Evolutionary conservation across 2,797 vertebrate genomes (phyloP).

Genomic region (Bradypodion pumilum): DNA sequence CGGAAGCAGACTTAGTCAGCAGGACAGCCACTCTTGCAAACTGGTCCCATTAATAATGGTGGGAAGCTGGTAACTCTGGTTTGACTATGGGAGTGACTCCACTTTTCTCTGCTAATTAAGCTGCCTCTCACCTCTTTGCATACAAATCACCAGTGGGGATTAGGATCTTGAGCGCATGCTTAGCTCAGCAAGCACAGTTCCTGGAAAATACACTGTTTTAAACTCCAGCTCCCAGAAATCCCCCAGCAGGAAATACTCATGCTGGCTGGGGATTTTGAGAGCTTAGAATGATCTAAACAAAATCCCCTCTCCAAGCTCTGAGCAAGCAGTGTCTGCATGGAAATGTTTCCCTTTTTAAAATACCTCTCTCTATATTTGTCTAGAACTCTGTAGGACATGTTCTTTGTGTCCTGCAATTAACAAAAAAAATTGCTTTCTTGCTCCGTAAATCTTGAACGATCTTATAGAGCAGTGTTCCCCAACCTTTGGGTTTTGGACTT

Average conservation of each 20-base stretch:
- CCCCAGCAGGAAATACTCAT: too few relatives aligned
- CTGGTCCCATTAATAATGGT: not conserved
- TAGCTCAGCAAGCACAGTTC: not conserved
- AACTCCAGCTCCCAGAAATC: too few relatives aligned
- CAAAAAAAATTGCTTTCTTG: not conserved
- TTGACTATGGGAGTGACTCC: constrained; percentile 39
- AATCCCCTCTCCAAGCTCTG: too few relatives aligned
- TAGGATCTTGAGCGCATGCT: constrained; percentile 13
- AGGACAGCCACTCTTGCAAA: constrained; percentile 3
- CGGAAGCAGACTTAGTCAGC: constrained; percentile 41
- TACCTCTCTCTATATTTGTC: not conserved
- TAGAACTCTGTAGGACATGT: not conserved
- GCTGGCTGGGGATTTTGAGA: too few relatives aligned
- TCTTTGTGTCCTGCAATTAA: accelerated
- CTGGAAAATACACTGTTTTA: too few relatives aligned
- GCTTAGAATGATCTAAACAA: too few relatives aligned
- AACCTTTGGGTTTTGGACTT: too few relatives aligned
- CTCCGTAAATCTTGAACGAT: not conserved
- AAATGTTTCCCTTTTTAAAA: not conserved
- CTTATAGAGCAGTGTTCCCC: too few relatives aligned
- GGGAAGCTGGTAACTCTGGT: constrained; percentile 51
- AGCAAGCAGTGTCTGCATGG: constrained; percentile 19
- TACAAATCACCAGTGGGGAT: constrained; percentile 5
- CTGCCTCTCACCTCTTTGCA: constrained; percentile 6
- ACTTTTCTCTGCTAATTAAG: constrained; percentile 55